These are phyloP conservation scores for Bucco capensis DNA, from an alignment of 2,113 vertebrate species.

Conservation along the genomic window DNA sequence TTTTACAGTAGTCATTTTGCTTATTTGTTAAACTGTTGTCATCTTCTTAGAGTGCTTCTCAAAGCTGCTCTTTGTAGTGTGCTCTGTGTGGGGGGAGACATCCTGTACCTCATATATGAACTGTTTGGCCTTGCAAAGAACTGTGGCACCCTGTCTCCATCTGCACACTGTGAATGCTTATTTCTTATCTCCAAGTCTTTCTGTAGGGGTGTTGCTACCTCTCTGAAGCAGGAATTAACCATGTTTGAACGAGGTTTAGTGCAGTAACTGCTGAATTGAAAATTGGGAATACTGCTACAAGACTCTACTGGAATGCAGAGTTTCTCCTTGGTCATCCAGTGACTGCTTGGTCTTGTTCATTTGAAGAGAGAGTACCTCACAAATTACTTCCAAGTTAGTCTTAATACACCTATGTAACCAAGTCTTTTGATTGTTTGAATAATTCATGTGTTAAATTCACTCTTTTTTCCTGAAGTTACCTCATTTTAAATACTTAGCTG, in stretches of 20 bases:
- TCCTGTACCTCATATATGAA: accelerated
- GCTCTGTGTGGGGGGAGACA: accelerated
- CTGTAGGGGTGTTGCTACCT: neutral
- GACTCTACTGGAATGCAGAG: neutral
- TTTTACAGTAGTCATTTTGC: neutral
- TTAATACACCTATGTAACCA: neutral
- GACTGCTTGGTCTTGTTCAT: neutral
- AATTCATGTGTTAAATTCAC: neutral
- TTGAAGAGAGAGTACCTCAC: neutral
- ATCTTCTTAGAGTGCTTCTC: neutral
- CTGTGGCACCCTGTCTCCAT: neutral
- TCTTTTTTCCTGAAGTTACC: neutral
- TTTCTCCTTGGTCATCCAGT: neutral
- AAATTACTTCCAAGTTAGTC: neutral
- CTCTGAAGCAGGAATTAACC: neutral
- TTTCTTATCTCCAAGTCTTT: neutral
- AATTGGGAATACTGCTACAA: neutral
- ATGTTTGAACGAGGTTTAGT: neutral
- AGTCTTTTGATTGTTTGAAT: neutral
- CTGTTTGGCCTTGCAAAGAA: accelerated
- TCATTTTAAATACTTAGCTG: neutral
- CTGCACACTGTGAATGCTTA: neutral
- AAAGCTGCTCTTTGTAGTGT: accelerated
- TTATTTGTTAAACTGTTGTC: neutral
- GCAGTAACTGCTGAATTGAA: neutral